A percentile compares a stretch with the other conserved stretches of the same genome.
phyloP scores from a whole-genome alignment of 2,888 invertebrate genomes.

The Eristalis pertinax region DNA sequence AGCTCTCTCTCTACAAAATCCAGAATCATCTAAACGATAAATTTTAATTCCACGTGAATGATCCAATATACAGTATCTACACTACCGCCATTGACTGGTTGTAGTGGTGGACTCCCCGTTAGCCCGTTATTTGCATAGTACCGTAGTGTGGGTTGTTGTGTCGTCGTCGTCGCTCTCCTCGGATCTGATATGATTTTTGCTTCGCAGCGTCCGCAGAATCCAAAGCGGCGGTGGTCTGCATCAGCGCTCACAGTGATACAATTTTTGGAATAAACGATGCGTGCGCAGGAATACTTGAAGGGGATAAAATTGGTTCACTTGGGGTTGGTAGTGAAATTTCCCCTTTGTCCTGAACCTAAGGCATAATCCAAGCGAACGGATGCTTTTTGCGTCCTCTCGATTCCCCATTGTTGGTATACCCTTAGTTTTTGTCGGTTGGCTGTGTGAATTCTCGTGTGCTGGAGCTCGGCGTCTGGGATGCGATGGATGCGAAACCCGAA shows the following conservation, averaged over 20 bases:
- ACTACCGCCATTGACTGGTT: background rate
- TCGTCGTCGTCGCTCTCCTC: constrained; percentile 25
- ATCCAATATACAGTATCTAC: constrained; percentile 1
- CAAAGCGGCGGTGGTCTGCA: constrained; percentile 12
- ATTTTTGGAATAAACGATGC: constrained; percentile 42
- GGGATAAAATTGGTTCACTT: constrained; percentile 58
- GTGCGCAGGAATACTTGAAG: constrained; percentile 71
- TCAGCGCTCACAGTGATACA: background rate
- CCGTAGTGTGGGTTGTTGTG: constrained; percentile 36
- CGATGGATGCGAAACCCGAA: constrained; percentile 45
- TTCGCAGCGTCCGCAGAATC: constrained; percentile 51
- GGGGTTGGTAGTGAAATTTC: constrained; percentile 42
- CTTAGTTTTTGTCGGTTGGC: constrained; percentile 25
- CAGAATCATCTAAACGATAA: constrained; percentile 52
- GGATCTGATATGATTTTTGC: constrained; percentile 21
- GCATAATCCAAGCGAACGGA: constrained; percentile 57
- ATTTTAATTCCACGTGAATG: constrained; percentile 48
- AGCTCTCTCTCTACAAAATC: constrained; percentile 15
- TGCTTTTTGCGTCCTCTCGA: constrained; percentile 33
- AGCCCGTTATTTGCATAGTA: constrained; percentile 56
- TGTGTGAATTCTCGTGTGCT: constrained; percentile 46
- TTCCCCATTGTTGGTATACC: constrained; percentile 17
- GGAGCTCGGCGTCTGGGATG: constrained; percentile 52
- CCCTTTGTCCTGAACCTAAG: constrained; percentile 52
- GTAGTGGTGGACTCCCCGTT: constrained; percentile 25